Conservation (phyloP, 1,140 invertebrate genomes). For the Paracyclopina nana region DNA sequence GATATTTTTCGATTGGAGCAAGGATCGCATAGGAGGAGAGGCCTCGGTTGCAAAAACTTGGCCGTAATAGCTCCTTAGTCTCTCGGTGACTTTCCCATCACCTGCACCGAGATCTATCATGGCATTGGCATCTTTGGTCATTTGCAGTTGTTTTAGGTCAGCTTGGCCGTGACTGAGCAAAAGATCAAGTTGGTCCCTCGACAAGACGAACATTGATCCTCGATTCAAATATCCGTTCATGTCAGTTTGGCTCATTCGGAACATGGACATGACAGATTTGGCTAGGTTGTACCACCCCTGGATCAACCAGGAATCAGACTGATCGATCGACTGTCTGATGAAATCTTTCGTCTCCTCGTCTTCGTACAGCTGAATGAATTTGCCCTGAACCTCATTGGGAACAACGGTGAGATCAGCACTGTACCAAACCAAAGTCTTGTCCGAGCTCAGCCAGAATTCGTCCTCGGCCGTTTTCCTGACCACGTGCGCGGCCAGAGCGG, state of each 20-base stretch:
- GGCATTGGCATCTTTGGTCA: constrained; percentile 18
- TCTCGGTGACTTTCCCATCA: constrained; percentile 63
- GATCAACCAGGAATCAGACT: constrained; percentile 2
- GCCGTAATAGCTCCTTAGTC: constrained; percentile 40
- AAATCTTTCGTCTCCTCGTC: constrained; percentile 10
- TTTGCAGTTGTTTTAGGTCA: constrained; percentile 23
- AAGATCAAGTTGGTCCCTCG: constrained; percentile 44
- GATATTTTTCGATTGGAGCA: constrained; percentile 45
- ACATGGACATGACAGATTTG: not conserved
- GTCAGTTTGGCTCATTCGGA: constrained; percentile 15
- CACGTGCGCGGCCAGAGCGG: too few relatives aligned
- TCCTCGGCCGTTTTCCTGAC: too few relatives aligned
- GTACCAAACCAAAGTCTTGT: constrained; percentile 1
- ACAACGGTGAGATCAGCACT: not conserved
- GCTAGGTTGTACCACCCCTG: constrained; percentile 14
- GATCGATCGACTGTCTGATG: not conserved
- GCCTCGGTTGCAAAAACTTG: constrained; percentile 65
- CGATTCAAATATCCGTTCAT: constrained; percentile 47
- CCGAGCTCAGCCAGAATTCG: not conserved
- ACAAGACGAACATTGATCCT: constrained; percentile 84
- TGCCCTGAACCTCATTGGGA: not conserved
- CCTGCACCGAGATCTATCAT: constrained; percentile 74
- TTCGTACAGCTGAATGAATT: constrained; percentile 3
- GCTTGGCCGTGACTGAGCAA: constrained; percentile 34
- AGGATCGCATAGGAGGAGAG: constrained; percentile 53